phyloP scores from a whole-genome alignment of 2,113 vertebrate genomes.

The Rana temporaria region DNA sequence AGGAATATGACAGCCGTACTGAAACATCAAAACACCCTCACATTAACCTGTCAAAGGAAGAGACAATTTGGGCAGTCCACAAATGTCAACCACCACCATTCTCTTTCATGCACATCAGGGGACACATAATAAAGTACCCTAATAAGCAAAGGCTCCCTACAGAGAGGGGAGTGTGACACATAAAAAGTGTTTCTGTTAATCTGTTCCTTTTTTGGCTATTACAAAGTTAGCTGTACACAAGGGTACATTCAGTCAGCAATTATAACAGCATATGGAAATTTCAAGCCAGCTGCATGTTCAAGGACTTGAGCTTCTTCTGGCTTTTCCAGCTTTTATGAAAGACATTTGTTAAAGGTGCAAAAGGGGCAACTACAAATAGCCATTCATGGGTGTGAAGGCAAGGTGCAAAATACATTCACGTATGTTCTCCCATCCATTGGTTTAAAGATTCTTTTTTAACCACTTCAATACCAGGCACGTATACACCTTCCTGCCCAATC shows the following conservation, averaged over 20 bases:
- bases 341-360: background rate
- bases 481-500: no score
- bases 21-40: slow-evolving; percentile 1
- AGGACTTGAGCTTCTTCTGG: slow-evolving; percentile 10
- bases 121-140: background rate
- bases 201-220: slow-evolving; percentile 34
- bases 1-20: background rate
- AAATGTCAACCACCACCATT: slow-evolving; percentile 30
- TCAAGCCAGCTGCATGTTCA: background rate
- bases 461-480: no score
- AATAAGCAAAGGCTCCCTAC: slow-evolving; percentile 42
- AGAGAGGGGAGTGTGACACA: slow-evolving; percentile 22
- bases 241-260: slow-evolving; percentile 51
- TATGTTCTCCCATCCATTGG: no score
- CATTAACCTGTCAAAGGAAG: slow-evolving; percentile 21
- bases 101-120: background rate
- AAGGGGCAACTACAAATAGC: no score
- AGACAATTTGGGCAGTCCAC: slow-evolving; percentile 27
- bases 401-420: no score
- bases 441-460: no score
- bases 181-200: slow-evolving; percentile 49
- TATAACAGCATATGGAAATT: slow-evolving; percentile 44
- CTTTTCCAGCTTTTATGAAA: slow-evolving; percentile 3
- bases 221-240: background rate
- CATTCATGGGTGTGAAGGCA: no score